Base-by-base conservation (phyloP, 2,888 invertebrate genomes). In the Phortica okadai region DNA sequence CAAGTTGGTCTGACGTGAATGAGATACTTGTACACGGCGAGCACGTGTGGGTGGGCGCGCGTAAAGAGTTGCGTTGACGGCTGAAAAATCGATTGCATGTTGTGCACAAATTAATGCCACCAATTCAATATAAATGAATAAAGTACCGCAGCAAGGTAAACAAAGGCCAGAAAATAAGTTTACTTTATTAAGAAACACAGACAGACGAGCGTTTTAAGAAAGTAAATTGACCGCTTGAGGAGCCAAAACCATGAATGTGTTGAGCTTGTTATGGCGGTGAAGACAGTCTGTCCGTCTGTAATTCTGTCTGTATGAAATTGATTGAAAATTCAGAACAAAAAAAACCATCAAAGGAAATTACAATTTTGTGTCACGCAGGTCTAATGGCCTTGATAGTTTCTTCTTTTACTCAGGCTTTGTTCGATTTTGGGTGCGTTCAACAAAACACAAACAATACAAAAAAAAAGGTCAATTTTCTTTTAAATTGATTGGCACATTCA, bases 21-120 rank as follows among this genome's bases (percentile, higher is more conserved):
- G 62, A 5, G 25, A 11, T 21, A 4, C 16, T 1, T 67, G 8
- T 8, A 25, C 25, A 16, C 44, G 25, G 62, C n/a, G 16, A 10
- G 21, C 21, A 6, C 10, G 62, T 25, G 59, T 21, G 59, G 16
- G 59, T 59, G 59, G 6, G 59, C 10, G 16, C 21, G 21, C 21
- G 62, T 21, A 66, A 66, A 33, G 41, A 66, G 66, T 74, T 66
- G 2, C n/a, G 62, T 25, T 62, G 62, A 8, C 25, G 62, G 21
- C 7, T 54, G 14, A 41, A 75, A 83, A 82, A 83, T 82, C 81
- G 78, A 80, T 82, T 59, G 33, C 59, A 76, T 76, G 81, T 75
- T 75, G 62, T 72, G 74, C 67, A 75, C 64, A 75, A 73, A 76
- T 73, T 76, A 80, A 78, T 78, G 81, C 77, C 41, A 70, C 70